Conservation (phyloP, 2,888 invertebrate genomes). For the Drosophila barbarae region DNA sequence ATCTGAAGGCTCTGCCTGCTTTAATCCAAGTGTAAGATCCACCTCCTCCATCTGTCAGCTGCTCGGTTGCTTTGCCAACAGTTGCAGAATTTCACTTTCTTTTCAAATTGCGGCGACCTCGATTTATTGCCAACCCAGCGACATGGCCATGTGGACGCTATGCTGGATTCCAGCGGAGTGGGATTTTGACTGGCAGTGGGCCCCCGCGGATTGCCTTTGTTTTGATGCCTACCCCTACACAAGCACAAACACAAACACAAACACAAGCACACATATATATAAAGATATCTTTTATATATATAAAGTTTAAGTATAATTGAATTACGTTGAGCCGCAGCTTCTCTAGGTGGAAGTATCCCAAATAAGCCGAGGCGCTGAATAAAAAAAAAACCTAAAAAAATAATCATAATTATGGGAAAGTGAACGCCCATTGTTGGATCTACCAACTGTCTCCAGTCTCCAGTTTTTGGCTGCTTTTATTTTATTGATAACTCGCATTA, state of each 20-base stretch:
- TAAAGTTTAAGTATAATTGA: constrained; percentile 54
- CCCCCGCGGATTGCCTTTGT: constrained; percentile 57
- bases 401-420: constrained; percentile 66
- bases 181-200: constrained; percentile 17
- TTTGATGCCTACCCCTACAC: constrained; percentile 32
- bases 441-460: constrained; percentile 18
- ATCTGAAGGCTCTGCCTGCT: not conserved
- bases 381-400: constrained; percentile 21
- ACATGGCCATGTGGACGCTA: constrained; percentile 33
- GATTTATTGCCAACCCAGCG: constrained; percentile 55
- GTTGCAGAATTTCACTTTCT: constrained; percentile 76
- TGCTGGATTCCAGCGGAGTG: constrained; percentile 30
- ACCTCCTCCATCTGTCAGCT: constrained; percentile 54
- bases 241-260: not conserved
- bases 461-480: constrained; percentile 32
- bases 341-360: constrained; percentile 18
- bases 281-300: not conserved
- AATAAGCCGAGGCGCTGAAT: constrained; percentile 20
- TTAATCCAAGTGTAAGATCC: constrained; percentile 12
- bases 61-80: constrained; percentile 46
- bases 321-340: constrained; percentile 56
- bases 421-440: constrained; percentile 59
- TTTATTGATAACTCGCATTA: constrained; percentile 42
- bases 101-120: constrained; percentile 74
- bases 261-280: not conserved